Evolutionary conservation across 2,113 vertebrate genomes (phyloP), one percentile per base, ranked within the genome.

Genomic region (Albula glossodonta): DNA sequence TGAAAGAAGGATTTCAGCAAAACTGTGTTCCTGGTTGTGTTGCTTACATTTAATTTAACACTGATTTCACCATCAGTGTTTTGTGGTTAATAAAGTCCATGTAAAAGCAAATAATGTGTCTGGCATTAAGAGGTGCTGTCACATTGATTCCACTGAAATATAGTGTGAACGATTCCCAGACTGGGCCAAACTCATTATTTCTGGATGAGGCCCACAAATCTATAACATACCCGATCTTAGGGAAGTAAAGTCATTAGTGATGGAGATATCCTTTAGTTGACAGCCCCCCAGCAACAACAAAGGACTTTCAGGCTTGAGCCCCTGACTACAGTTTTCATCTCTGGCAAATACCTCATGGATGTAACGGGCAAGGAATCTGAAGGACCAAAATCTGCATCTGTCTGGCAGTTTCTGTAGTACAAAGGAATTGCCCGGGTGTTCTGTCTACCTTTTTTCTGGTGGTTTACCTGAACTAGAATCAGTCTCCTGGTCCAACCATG

Each of bases 401-500:
- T 70, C 63, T n/a, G 13, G 19, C 17, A 6, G n/a, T 31, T 31
- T 11, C 11, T 49, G 41, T 66, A 17, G 49, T 22, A 66, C 31
- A 79, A 22, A 25, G 70, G 10, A 74, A 25, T 63, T 50, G 53
- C 87, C 94, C 94, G 92, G 94, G 94, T 52, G 89, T 74, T 87
- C 93, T 93, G 51, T 86, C 22, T 0, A 77, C 91, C 84, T 89
- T 93, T 85, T 89, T 84, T 63, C 87, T 90, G 19, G 87, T 74
- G 0, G 87, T 5, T 41, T 60, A 13, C 3, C 12, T 60, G 57
- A 60, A 5, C 85, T 84, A 0, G 92, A 82, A 81, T 93, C 92
- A 0, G 91, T 94, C 22, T 94, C 96, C 0, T 89, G 90, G 48
- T 92, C 94, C 0, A 95, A 96, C 56, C 95, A 96, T 0, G 96